Evolutionary conservation across 2,888 invertebrate genomes (phyloP).

Genomic region (Strigamia crassipes): DNA sequence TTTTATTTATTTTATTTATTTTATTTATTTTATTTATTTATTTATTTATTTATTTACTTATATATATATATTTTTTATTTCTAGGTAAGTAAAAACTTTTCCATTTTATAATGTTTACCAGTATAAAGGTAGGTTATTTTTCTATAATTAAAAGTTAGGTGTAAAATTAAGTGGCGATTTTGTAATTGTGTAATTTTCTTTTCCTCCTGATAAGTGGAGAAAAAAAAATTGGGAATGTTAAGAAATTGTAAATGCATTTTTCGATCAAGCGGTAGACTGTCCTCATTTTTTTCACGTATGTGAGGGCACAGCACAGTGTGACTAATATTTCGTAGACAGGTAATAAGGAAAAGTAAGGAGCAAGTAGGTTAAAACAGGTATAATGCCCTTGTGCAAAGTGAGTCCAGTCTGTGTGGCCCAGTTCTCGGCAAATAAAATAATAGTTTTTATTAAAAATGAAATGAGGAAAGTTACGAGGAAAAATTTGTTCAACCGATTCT

Average conservation of each 20-base stretch:
- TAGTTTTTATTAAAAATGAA: not conserved
- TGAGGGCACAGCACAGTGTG: slow-evolving; percentile 27
- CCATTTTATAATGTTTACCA: slow-evolving; percentile 14
- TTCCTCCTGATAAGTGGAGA: not conserved
- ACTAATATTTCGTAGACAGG: not conserved
- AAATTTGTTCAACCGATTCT: not conserved
- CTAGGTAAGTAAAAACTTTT: slow-evolving; percentile 17
- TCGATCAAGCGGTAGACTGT: not conserved
- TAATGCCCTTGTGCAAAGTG: slow-evolving; percentile 16
- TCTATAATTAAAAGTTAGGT: not conserved
- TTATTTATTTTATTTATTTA: not conserved
- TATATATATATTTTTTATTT: not conserved
- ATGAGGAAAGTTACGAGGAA: not conserved
- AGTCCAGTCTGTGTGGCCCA: not conserved
- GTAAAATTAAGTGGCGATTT: not conserved
- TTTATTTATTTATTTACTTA: not conserved
- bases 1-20: not conserved
- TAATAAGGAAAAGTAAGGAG: not conserved
- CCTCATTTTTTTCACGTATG: not conserved
- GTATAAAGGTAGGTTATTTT: slow-evolving; percentile 1
- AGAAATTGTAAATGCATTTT: not conserved
- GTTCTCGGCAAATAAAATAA: not conserved
- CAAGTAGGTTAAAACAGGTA: slow-evolving; percentile 3
- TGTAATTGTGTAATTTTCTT: not conserved
- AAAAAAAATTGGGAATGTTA: not conserved